phyloP scores from a whole-genome alignment of 2,888 invertebrate genomes.

The Machimus atricapillus region DNA sequence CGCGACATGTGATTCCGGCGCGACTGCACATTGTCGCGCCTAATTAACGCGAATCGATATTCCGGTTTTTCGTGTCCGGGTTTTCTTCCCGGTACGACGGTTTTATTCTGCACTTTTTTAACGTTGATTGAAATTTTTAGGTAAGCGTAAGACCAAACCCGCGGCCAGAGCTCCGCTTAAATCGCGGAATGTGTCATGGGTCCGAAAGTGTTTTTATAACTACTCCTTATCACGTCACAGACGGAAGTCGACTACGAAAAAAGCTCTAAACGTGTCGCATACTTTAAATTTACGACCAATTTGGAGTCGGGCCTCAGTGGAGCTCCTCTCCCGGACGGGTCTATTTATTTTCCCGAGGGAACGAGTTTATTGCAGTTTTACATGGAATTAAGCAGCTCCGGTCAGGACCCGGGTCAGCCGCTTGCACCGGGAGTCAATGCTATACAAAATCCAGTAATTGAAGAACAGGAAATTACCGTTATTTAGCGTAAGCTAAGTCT shows the following conservation, averaged over 20 bases:
- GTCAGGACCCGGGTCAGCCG: not conserved
- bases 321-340: not conserved
- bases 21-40: constrained; percentile 37
- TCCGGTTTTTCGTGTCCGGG: constrained; percentile 50
- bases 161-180: not conserved
- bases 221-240: constrained; percentile 47
- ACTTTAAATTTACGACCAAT: constrained; percentile 51
- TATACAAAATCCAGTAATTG: not conserved
- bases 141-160: not conserved
- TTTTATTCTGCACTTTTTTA: constrained; percentile 38
- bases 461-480: not conserved
- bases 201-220: constrained; percentile 41
- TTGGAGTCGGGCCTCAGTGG: constrained; percentile 47
- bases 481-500: not conserved
- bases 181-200: constrained; percentile 32
- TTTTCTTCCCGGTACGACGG: constrained; percentile 38
- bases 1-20: not conserved
- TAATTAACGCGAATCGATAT: constrained; percentile 51
- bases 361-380: constrained; percentile 16
- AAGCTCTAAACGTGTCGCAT: constrained; percentile 51
- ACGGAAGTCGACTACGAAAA: constrained; percentile 50
- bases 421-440: not conserved
- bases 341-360: constrained; percentile 32
- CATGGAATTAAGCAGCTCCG: constrained; percentile 28
- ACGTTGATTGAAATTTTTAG: not conserved